These are phyloP conservation scores for Penelope pileata DNA, from an alignment of 2,113 vertebrate genomes.

Conservation along the genomic window DNA sequence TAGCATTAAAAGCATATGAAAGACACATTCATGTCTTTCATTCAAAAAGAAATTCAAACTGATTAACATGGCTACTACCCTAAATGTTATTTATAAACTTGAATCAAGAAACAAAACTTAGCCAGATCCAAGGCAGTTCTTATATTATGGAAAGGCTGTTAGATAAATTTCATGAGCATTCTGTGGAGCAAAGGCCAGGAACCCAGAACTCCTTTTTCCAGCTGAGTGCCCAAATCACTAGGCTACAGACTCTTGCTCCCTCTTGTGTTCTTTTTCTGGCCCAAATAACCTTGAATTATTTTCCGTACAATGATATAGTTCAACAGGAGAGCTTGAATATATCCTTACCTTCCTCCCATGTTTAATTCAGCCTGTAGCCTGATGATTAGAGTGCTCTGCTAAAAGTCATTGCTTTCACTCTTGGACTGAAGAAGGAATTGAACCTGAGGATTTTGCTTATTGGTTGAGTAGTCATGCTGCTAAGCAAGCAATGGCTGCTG, in stretches of 20 bases:
- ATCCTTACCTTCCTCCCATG: background rate
- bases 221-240: conserved; percentile 51
- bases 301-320: conserved; percentile 6
- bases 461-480: background rate
- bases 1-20: background rate
- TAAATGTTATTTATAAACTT: background rate
- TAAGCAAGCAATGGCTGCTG: background rate
- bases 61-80: background rate
- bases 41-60: background rate
- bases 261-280: conserved; percentile 66
- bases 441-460: background rate
- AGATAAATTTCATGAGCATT: background rate
- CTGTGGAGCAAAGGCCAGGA: background rate
- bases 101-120: background rate
- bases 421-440: background rate
- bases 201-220: conserved; percentile 21
- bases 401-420: background rate
- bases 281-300: conserved; percentile 44
- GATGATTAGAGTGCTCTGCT: background rate
- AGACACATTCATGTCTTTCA: background rate
- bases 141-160: background rate
- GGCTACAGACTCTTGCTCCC: conserved; percentile 67
- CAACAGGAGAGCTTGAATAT: background rate
- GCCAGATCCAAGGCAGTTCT: background rate
- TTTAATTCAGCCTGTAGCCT: background rate